Evolutionary conservation across 2,113 vertebrate genomes (phyloP), one percentile per base, ranked within the genome.

Genomic region (Ceyx cyanopectus): DNA sequence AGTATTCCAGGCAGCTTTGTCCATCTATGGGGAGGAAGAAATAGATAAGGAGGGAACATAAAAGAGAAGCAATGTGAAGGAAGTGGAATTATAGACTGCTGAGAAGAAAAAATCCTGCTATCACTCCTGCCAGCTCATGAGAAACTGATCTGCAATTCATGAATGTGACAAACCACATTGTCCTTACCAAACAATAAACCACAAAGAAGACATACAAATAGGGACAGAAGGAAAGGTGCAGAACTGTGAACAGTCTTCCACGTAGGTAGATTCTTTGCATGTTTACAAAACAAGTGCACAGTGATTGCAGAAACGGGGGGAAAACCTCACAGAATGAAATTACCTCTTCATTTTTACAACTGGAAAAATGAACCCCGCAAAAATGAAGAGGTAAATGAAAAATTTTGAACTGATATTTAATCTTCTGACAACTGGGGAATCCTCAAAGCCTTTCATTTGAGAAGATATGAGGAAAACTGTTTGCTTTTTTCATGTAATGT

Each of bases 111-210:
- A 69, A 37, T 76, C 24, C 29, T 85, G 61, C 88, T 95, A 87
- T 94, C 88, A 85, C 62, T 92, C 68, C 72, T 93, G 63, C 81
- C 77, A 74, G 77, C 66, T 89, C 81, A 83, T 76, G 54, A 95
- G 76, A 93, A 95, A 85, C 86, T 69, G 88, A 92, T 93, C 63
- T 94, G 94, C 85, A 97, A 94, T 94, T 96, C 95, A 90, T 84
- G 87, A 94, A 69, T 51, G 37, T 86, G 82, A 90, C 74, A 94
- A 92, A 94, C 94, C 40, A 75, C 7, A 51, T 82, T 89, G 63
- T 91, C 24, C 45, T 80, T 89, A 84, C 30, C 60, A 95, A 95
- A 93, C 53, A 90, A 90, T 81, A 72, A 70, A 93, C 46, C 63
- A 85, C 56, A 81, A 88, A 76, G 40, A 53, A 9, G 26, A 50